Evolutionary conservation across 2,888 invertebrate species (phyloP), one percentile per base, ranked within the genome.

Genomic region (Mesorhabditis belari): DNA sequence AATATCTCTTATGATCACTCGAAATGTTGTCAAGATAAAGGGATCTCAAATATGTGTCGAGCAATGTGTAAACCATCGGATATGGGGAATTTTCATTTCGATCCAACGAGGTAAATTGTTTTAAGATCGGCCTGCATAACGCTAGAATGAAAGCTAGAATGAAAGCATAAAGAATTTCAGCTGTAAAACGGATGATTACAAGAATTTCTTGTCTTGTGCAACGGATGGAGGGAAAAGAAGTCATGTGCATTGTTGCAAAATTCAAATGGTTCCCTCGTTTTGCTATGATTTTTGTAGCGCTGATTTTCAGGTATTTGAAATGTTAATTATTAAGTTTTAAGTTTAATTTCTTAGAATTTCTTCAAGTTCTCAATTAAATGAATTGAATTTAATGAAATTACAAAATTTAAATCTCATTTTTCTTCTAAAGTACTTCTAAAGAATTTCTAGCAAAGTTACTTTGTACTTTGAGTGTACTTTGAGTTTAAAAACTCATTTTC

Each of bases 1-100:
- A 77, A 77, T 56, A 74, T 77, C 55, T 73, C 73, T 9, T 79
- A 76, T 57, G 79, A 79, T 62, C 69, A 78, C 73, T 63, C 71
- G 77, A 83, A 89, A 71, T 92, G 92, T 80, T 92, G 92, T 76
- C 84, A 85, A n/a, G 86, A 87, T 64, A 87, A 88, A 84, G 90
- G 90, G 81, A 90, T 92, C 0, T 88, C 89, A 0, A 85, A 87
- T 0, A 78, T 86, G 0, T 92, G 92, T 78, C 87, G 89, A 82
- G 88, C 89, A 77, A 90, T 91, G 21, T 92, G 91, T 83, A 77
- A 77, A 58, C 79, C 79, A 17, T 68, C 71, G 2, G 77, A 77
- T 23, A 74, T 80, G 73, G 67, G 64, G 19, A 61, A 70, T 25
- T 69, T 74, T 56, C 73, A 75, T 55, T 80, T 80, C 59, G 80